phyloP scores from a whole-genome alignment of 2,888 invertebrate species.

The Tuta absoluta region DNA sequence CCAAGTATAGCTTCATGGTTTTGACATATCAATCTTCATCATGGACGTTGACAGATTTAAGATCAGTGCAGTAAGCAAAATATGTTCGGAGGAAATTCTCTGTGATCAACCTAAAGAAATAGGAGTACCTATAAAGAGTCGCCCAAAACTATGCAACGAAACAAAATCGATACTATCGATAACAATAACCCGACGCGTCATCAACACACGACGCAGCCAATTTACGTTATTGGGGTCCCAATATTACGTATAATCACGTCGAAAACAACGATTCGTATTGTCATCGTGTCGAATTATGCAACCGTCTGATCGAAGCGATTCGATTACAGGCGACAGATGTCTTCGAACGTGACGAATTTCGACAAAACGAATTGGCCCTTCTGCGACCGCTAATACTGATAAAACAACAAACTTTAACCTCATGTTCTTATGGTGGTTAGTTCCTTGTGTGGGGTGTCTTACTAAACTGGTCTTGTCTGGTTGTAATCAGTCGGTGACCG shows the following conservation, averaged over 20 bases:
- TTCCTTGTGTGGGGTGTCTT: constrained; percentile 37
- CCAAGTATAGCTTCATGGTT: no score
- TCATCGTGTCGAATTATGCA: constrained; percentile 79
- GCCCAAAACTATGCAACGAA: constrained; percentile 33
- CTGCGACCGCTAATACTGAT: constrained; percentile 42
- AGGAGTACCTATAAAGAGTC: not conserved
- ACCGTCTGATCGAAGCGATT: constrained; percentile 67
- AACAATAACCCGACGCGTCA: constrained; percentile 67
- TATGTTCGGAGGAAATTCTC: no score
- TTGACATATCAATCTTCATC: no score
- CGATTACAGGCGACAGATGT: constrained; percentile 80
- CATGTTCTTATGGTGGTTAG: constrained; percentile 38
- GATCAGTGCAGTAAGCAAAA: no score
- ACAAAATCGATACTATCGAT: constrained; percentile 50
- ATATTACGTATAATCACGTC: constrained; percentile 71
- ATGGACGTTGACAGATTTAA: no score
- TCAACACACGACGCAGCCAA: constrained; percentile 62
- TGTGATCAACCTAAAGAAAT: no score
- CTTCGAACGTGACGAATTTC: constrained; percentile 80
- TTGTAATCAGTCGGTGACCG: constrained; percentile 79
- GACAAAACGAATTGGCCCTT: constrained; percentile 57
- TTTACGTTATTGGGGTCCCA: constrained; percentile 58
- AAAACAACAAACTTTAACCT: constrained; percentile 15
- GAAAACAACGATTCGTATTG: constrained; percentile 68
- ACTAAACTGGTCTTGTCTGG: constrained; percentile 63